Evolutionary conservation across 2,888 invertebrate species (phyloP).

Genomic region (Monopis laevigella): DNA sequence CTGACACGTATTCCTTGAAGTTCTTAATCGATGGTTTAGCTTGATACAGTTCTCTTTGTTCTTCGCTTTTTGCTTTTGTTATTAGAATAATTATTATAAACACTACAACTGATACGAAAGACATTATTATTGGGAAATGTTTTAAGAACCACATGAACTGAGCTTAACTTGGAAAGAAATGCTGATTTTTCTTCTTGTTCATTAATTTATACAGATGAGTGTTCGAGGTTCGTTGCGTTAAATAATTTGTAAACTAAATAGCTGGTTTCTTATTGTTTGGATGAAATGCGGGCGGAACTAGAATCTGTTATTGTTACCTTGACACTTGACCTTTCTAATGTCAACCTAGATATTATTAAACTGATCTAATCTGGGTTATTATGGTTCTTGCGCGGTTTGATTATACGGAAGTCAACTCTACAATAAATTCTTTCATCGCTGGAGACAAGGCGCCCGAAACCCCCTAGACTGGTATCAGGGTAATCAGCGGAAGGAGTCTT

Average conservation of each 20-base stretch:
- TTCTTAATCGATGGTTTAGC: slow-evolving; percentile 28
- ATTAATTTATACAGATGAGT: slow-evolving; percentile 30
- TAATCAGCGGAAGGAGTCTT: too few species aligned
- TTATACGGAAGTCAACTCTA: too few species aligned
- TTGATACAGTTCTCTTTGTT: slow-evolving; percentile 25
- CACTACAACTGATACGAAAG: slow-evolving; percentile 36
- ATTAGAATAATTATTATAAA: slow-evolving; percentile 35
- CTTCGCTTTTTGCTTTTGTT: slow-evolving; percentile 34
- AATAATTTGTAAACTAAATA: slow-evolving; percentile 34
- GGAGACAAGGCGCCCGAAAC: too few species aligned
- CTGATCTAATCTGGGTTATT: too few species aligned
- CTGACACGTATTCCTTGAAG: slow-evolving; percentile 42
- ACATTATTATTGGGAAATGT: slow-evolving; percentile 39
- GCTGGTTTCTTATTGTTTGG: slow-evolving; percentile 12
- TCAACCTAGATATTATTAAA: slow-evolving; percentile 9
- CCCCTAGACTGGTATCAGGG: too few species aligned
- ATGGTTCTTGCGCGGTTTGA: too few species aligned
- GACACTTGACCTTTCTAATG: slow-evolving; percentile 50
- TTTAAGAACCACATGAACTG: slow-evolving; percentile 43
- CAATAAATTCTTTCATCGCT: too few species aligned
- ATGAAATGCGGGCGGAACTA: not conserved
- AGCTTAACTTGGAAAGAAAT: slow-evolving; percentile 17
- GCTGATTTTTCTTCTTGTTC: not conserved
- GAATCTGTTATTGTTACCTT: slow-evolving; percentile 29
- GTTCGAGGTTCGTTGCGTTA: slow-evolving; percentile 37